Evolutionary conservation across 2,888 invertebrate genomes (phyloP).

Genomic region (Sesia apiformis): DNA sequence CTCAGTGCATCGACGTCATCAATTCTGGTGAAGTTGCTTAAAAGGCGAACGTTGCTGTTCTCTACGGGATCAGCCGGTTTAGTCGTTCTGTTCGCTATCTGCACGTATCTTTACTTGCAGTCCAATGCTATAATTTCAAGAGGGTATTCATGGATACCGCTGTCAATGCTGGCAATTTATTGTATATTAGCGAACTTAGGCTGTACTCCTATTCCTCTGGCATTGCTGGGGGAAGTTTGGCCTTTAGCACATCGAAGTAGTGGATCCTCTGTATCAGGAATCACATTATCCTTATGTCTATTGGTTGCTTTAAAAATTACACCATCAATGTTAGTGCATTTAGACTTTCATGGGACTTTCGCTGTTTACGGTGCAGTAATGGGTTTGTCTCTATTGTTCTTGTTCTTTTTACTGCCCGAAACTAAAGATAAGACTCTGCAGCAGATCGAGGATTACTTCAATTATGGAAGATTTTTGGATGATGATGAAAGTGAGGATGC

Average conservation of each 20-base stretch:
- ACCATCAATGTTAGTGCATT: slow-evolving; percentile 24
- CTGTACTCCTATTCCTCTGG: slow-evolving; percentile 41
- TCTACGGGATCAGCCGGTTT: slow-evolving; percentile 30
- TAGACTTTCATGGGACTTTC: slow-evolving; percentile 42
- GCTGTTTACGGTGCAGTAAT: slow-evolving; percentile 29
- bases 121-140: slow-evolving; percentile 20
- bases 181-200: slow-evolving; percentile 44
- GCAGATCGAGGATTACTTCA: slow-evolving; percentile 31
- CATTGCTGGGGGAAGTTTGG: slow-evolving; percentile 44
- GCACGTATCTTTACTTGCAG: slow-evolving; percentile 29
- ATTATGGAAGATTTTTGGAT: slow-evolving; percentile 22
- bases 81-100: slow-evolving; percentile 21
- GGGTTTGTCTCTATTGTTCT: slow-evolving; percentile 13
- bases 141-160: slow-evolving; percentile 25
- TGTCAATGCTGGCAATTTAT: slow-evolving; percentile 30
- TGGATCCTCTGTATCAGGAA: slow-evolving; percentile 28
- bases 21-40: slow-evolving; percentile 33
- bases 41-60: slow-evolving; percentile 36
- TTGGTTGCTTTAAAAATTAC: slow-evolving; percentile 33
- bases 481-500: slow-evolving; percentile 19
- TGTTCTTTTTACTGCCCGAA: slow-evolving; percentile 28
- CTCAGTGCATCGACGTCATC: slow-evolving; percentile 30
- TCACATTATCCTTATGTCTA: slow-evolving; percentile 23
- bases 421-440: slow-evolving; percentile 33
- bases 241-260: slow-evolving; percentile 41